These are phyloP conservation scores for Gymnogyps californianus DNA, from an alignment of 2,113 vertebrate genomes.

Conservation along the genomic window DNA sequence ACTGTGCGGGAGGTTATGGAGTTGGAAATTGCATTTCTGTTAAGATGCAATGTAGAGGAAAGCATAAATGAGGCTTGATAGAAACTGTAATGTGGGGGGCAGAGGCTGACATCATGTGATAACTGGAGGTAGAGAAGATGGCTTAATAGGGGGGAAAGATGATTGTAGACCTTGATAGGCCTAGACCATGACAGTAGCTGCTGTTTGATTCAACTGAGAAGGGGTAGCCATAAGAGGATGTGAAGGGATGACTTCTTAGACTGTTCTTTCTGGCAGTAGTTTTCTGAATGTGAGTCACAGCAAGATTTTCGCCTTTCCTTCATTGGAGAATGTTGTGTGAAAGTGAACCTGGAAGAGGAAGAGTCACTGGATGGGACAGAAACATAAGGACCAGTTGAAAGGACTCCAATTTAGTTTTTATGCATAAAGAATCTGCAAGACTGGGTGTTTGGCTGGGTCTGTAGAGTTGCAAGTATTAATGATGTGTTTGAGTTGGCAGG, in stretches of 20 bases:
- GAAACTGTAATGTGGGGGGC: fast-evolving
- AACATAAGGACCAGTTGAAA: neutral
- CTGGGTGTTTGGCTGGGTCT: neutral
- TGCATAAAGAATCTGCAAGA: neutral
- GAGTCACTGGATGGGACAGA: neutral
- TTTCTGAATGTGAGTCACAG: neutral
- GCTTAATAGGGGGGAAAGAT: neutral
- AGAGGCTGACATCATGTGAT: neutral
- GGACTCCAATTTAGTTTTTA: neutral
- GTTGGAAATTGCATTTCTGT: neutral
- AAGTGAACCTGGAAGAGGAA: neutral
- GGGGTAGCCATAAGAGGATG: neutral
- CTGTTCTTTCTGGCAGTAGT: neutral
- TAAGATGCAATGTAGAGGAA: neutral
- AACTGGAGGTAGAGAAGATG: neutral
- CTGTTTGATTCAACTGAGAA: neutral
- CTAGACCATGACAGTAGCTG: neutral
- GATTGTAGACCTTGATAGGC: neutral
- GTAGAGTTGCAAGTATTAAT: neutral
- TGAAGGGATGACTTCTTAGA: neutral
- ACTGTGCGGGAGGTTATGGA: neutral
- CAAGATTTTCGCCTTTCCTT: neutral
- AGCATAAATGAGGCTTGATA: neutral
- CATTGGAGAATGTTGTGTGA: neutral
- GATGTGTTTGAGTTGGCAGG: neutral